phyloP scores from a whole-genome alignment of 2,113 vertebrate genomes.

The Lepidothrix coronata region DNA sequence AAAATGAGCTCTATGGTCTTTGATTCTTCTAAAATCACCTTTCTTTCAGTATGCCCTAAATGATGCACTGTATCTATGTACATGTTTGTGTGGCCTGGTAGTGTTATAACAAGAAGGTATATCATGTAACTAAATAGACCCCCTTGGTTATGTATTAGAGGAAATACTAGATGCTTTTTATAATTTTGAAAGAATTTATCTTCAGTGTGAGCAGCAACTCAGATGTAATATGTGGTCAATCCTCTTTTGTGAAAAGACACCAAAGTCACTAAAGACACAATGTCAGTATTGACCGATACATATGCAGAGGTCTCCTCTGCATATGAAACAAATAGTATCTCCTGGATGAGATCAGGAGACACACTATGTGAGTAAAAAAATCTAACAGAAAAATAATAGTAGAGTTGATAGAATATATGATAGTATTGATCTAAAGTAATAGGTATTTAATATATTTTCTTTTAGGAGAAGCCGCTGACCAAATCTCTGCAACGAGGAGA shows the following conservation, averaged over 20 bases:
- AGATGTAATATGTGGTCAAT: not conserved
- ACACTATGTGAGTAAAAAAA: not conserved
- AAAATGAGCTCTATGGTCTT: not conserved
- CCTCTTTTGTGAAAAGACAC: not conserved
- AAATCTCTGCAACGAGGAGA: conserved; percentile 97
- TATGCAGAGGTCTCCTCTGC: not conserved
- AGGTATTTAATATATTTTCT: not conserved
- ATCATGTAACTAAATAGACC: not conserved
- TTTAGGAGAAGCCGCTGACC: conserved; percentile 93
- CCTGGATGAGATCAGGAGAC: not conserved
- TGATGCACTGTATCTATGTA: not conserved
- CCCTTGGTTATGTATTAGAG: not conserved
- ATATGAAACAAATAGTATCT: not conserved
- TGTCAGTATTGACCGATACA: not conserved
- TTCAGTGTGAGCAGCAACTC: not conserved
- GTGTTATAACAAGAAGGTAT: not conserved
- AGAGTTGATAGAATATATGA: not conserved
- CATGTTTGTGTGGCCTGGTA: not conserved
- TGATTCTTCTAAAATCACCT: not conserved
- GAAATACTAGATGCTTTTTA: not conserved
- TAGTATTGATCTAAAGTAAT: not conserved
- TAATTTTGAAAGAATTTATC: not conserved
- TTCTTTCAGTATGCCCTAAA: not conserved
- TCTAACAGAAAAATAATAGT: not conserved
- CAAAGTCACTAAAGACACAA: not conserved